Base-by-base conservation (phyloP, 2,888 invertebrate species). In the Celastrina argiolus region DNA sequence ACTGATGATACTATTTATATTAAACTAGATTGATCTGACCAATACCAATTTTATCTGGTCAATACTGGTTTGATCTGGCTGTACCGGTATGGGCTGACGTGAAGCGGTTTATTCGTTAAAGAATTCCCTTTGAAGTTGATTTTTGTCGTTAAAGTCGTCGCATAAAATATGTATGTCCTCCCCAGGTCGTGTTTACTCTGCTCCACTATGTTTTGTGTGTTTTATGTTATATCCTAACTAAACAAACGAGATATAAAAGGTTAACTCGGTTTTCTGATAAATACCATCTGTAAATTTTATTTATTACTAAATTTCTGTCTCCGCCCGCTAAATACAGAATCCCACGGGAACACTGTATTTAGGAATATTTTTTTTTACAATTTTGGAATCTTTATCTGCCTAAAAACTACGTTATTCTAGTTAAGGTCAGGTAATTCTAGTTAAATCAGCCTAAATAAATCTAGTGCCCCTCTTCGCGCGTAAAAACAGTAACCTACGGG, bases 81-180 rank as follows among this genome's bases (percentile, higher is more conserved):
- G 22, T 26, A 51, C 22, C 22, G 22, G 51, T 51, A 51, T 12
- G 51, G 6, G 12, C 51, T 26, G 26, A 12, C 22, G 12, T 51
- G 22, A 51, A 51, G 22, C 51, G 51, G 51, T 51, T 51, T 26
- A 51, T 22, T 14, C 22, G 51, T 26, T 51, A 22, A 51, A 51
- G 22, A 51, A 51, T 51, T 51, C 51, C 26, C 22, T 51, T 51
- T 51, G 51, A 51, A 51, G 51, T 51, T 12, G 51, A 51, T 51
- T 51, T 51, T 51, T 51, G 8, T 36, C 22, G 18, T 45, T 51
- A 12, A 22, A 51, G 51, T 51, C 22, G 14, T 22, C 22, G 22
- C 51, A 51, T 51, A 51, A 51, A 51, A 51, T 51, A 26, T 51
- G 22, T 26, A 51, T 51, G 51, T 22, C 14, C 18, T 3, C 8